Percentiles rank a stretch among this genome's conserved stretches.
Evolutionary conservation across 2,113 vertebrate species (phyloP).

Genomic region (Cebidichthys violaceus): DNA sequence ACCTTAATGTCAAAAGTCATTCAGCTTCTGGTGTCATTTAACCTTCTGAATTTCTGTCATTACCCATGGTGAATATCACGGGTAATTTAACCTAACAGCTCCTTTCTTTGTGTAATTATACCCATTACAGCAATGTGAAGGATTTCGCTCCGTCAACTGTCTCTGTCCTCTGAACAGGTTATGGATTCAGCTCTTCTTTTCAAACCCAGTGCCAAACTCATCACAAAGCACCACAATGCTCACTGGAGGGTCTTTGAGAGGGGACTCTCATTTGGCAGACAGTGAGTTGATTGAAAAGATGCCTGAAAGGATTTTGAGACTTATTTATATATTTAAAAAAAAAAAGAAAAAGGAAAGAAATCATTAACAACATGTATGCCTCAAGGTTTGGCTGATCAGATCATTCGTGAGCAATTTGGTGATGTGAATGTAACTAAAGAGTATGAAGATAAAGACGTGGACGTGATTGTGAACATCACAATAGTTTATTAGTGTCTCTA

Average conservation of each 20-base stretch:
- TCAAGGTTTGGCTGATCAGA: conserved; percentile 52
- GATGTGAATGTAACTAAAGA: conserved; percentile 45
- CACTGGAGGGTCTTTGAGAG: conserved; percentile 58
- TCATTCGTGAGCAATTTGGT: conserved; percentile 47
- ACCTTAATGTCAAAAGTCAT: conserved; percentile 69
- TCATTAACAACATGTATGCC: conserved; percentile 44
- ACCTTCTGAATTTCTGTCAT: conserved; percentile 78
- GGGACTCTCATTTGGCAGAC: conserved; percentile 53
- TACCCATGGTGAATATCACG: conserved; percentile 76
- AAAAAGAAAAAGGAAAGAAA: background rate
- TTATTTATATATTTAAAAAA: conserved; percentile 17
- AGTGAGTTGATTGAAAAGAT: conserved; percentile 68
- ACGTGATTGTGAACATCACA: conserved; percentile 8
- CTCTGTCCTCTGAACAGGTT: conserved; percentile 55
- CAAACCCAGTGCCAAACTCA: conserved; percentile 56
- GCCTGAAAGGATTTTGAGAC: conserved; percentile 62
- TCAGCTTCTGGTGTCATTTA: conserved; percentile 77
- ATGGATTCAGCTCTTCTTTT: conserved; percentile 65
- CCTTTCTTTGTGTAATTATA: conserved; percentile 80
- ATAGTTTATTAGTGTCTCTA: background rate
- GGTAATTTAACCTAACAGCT: conserved; percentile 81
- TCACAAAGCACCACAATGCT: conserved; percentile 46
- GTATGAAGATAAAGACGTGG: conserved; percentile 28
- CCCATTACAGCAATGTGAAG: conserved; percentile 74
- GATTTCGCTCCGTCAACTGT: conserved; percentile 67